phyloP scores from a whole-genome alignment of 2,113 vertebrate genomes.

The Trichechus manatus region DNA sequence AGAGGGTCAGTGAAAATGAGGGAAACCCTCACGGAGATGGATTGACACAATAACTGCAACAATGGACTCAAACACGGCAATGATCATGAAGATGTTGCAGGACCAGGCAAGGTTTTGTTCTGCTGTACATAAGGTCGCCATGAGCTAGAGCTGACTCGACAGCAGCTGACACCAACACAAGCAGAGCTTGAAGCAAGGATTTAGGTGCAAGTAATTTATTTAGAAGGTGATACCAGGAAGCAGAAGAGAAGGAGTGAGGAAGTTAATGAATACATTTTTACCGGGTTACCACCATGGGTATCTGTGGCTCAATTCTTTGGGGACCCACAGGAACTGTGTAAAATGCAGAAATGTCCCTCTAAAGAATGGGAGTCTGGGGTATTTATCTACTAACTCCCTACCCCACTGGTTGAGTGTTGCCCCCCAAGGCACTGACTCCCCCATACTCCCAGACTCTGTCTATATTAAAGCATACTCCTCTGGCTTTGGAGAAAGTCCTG shows the following conservation, averaged over 20 bases:
- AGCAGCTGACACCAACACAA: background rate
- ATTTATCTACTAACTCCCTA: background rate
- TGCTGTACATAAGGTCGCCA: background rate
- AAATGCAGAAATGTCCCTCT: background rate
- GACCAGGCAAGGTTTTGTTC: background rate
- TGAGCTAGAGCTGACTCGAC: background rate
- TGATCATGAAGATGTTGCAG: background rate
- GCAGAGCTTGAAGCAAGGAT: background rate
- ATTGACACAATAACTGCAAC: background rate
- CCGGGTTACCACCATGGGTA: background rate
- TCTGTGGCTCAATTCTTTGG: background rate
- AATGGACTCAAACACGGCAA: background rate
- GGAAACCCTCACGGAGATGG: background rate
- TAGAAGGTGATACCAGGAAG: background rate
- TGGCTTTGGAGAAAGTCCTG: background rate
- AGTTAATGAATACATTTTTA: background rate
- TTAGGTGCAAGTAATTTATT: background rate
- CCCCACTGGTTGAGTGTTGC: background rate
- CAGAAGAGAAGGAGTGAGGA: background rate
- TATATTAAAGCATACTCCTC: background rate
- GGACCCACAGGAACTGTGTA: background rate
- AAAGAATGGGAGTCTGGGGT: background rate
- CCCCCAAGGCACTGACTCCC: background rate
- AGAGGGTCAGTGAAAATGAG: background rate
- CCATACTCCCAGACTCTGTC: background rate